Evolutionary conservation across 2,113 vertebrate genomes (phyloP), one percentile per base, ranked within the genome.

Genomic region (Otis tarda): DNA sequence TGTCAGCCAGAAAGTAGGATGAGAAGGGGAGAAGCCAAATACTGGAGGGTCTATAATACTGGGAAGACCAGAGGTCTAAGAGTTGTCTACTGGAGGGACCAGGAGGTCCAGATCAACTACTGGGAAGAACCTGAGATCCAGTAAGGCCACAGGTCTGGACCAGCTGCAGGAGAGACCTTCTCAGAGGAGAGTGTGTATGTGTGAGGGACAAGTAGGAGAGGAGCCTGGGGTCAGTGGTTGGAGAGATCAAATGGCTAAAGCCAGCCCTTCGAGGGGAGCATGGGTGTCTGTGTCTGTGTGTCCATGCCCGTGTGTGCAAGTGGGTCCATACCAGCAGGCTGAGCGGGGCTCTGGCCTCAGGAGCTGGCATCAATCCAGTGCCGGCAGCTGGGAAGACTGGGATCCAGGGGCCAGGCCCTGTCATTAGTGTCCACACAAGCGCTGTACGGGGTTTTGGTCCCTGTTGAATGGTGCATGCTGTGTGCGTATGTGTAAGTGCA

Each of bases 401-500:
- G 49, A 65, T 43, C 9, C 67, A 69, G 35, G 43, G 19, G 7
- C 31, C 25, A 47, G 35, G 20, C 4, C 41, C 41, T 41, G 41
- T 41, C n/a, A 13, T 12, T 67, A 24, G 24, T 15, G 28, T 22
- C 82, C 67, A 41, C 30, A 33, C 0, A 4, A 81, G 23, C 1
- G 1, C 50, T 41, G n/a, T 41, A 41, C 41, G 14, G 12, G 50
- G 8, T 30, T 73, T 39, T 24, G 27, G 19, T 25, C 23, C 23
- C 30, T 12, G 23, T 1, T 22, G 70, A 78, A 5, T 64, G 39
- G 37, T 25, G 56, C 4, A 2, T 5, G 21, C 53, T 15, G 10
- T 56, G 10, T 30, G 17, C 16, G 4, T 8, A 0, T 4, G 8
- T n/a, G 21, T 20, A 57, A 12, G 12, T 5, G 3, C 16, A 9